Evolutionary conservation across 2,797 vertebrate genomes (phyloP).

Genomic region (Scomberomorus guttatus): DNA sequence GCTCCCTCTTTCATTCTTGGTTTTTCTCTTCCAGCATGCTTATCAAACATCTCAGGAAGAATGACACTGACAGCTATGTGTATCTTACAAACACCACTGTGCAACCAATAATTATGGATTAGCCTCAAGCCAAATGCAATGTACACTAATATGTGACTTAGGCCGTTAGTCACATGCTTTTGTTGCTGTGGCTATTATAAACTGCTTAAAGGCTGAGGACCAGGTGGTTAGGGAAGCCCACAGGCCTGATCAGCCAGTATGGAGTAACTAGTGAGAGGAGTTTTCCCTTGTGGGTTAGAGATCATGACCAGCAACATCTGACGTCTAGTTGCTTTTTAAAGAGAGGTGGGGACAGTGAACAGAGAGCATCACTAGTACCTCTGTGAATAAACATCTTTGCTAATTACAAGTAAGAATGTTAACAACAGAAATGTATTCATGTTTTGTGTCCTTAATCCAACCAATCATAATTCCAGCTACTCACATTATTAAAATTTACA

Average conservation of each 20-base stretch:
- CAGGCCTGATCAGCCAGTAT: slow-evolving; percentile 50
- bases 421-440: slow-evolving; percentile 3
- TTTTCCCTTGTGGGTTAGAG: slow-evolving; percentile 76
- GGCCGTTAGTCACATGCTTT: slow-evolving; percentile 58
- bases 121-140: slow-evolving; percentile 47
- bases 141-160: slow-evolving; percentile 48
- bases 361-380: slow-evolving; percentile 25
- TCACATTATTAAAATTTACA: background rate
- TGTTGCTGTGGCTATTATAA: slow-evolving; percentile 66
- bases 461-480: background rate
- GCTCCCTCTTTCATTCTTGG: slow-evolving; percentile 26
- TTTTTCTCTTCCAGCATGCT: slow-evolving; percentile 28
- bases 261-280: slow-evolving; percentile 53
- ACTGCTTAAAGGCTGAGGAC: slow-evolving; percentile 69
- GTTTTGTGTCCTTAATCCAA: background rate
- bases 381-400: slow-evolving; percentile 24
- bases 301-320: slow-evolving; percentile 77
- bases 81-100: slow-evolving; percentile 35
- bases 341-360: slow-evolving; percentile 16
- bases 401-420: slow-evolving; percentile 4
- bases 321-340: slow-evolving; percentile 57
- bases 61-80: slow-evolving; percentile 55
- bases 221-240: slow-evolving; percentile 73
- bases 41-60: slow-evolving; percentile 46
- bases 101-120: slow-evolving; percentile 52